These are phyloP conservation scores for Heliconius charithonia DNA, from an alignment of 2,888 invertebrate genomes.

Conservation along the genomic window DNA sequence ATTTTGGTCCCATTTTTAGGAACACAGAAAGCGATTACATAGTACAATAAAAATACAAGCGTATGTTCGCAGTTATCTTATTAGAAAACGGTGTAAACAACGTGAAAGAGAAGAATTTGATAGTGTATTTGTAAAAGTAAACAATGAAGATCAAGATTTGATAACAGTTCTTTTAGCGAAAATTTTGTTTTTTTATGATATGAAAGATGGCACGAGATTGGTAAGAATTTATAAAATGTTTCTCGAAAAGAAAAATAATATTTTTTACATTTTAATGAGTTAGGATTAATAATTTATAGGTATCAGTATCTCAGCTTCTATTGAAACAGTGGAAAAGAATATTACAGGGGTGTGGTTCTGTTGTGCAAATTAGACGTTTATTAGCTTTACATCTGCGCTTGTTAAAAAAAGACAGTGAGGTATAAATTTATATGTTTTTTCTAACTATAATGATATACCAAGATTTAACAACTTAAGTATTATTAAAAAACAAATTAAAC, in stretches of 20 bases:
- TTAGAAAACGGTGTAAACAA: slow-evolving; percentile 87
- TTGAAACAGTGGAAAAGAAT: slow-evolving; percentile 80
- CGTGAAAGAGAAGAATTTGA: slow-evolving; percentile 89
- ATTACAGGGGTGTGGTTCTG: slow-evolving; percentile 64
- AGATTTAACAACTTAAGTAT: no score
- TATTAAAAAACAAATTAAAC: neutral
- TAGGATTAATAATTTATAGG: slow-evolving; percentile 57
- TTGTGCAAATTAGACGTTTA: slow-evolving; percentile 72
- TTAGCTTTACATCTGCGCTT: slow-evolving; percentile 68
- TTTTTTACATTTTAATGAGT: slow-evolving; percentile 7
- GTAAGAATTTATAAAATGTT: slow-evolving; percentile 61
- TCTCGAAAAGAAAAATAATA: neutral
- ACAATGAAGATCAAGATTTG: slow-evolving; percentile 74
- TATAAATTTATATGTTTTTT: slow-evolving; percentile 48
- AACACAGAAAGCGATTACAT: slow-evolving; percentile 88
- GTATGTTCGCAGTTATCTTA: slow-evolving; percentile 89
- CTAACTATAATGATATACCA: neutral
- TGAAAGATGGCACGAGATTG: slow-evolving; percentile 82
- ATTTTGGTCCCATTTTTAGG: slow-evolving; percentile 65
- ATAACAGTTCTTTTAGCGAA: slow-evolving; percentile 85
- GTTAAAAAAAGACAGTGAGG: slow-evolving; percentile 72
- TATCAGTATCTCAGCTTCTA: slow-evolving; percentile 80
- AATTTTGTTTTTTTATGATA: slow-evolving; percentile 90
- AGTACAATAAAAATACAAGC: slow-evolving; percentile 93
- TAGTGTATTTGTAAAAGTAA: slow-evolving; percentile 76